Evolutionary conservation across 23 tunicate genomes (phyloP), one percentile per base, ranked within the genome.

Genomic region (Corella eumyota): DNA sequence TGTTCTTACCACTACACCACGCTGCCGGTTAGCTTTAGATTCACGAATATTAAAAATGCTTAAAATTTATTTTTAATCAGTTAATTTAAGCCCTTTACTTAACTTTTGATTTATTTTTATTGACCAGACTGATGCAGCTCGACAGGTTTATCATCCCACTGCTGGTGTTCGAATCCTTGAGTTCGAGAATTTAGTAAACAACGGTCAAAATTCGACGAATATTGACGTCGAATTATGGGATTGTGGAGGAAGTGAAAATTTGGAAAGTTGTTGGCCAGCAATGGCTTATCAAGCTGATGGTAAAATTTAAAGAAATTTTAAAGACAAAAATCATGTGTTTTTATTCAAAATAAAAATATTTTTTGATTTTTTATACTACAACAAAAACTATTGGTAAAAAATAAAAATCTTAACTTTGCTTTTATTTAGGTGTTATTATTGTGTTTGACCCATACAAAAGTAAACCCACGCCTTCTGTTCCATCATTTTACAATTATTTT

Each of bases 211-310:
- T 22, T 47, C 52, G 26, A 45, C 34, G n/a, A 60, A 60, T 34
- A 53, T 88, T 0, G 96, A 88, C 26, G 72, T 88, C 25, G 96
- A 88, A 55, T 38, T 88, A 68, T 88, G 96, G 96, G 96, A 88
- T 57, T 88, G 96, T 60, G 64, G 96, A 67, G 96, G 96, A 51
- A 76, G 58, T 23, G 75, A 71, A 36, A 79, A 88, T 4, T 68
- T 55, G 62, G 96, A 88, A 67, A 53, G 68, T 29, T 78, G 87
- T 61, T 88, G 96, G 96, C 96, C 96, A 4, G 96, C 96, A 19
- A 78, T 88, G 77, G 81, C 96, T 0, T 45, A 79, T n/a, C 71
- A 67, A 45, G 68, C 81, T 30, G 96, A 88, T 73, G 88, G 96
- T 88, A 40, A 36, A 40, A 40, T 40, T 40, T 40, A 22, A 29